phyloP scores from a whole-genome alignment of 92 coral and sea anemone species.

The Heteractis magnifica region DNA sequence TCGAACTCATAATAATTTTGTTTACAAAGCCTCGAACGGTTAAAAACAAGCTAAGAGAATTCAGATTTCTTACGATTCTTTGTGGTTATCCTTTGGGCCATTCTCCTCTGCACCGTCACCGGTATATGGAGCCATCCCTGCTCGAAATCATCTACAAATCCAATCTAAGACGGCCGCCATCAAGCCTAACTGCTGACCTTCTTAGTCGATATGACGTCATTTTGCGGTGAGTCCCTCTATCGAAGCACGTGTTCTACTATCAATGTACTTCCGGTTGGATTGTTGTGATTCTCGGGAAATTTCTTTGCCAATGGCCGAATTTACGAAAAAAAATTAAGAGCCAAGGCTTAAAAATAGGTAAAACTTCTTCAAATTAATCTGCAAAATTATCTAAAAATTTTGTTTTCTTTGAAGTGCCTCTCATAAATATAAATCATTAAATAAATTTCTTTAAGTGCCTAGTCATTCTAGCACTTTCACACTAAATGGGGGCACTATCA shows the following conservation, averaged over 20 bases:
- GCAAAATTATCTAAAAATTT: no score
- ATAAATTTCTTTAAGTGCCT: no score
- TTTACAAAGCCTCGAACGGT: not conserved
- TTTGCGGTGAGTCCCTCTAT: constrained; percentile 21
- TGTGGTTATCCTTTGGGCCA: constrained; percentile 27
- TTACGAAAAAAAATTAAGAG: no score
- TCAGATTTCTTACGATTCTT: constrained; percentile 38
- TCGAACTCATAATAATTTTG: not conserved
- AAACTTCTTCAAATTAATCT: no score
- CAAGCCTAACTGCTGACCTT: not conserved
- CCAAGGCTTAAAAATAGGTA: no score
- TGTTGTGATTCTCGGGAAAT: no score
- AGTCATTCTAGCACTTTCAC: no score
- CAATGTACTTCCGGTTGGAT: not conserved
- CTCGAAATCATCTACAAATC: constrained; percentile 29
- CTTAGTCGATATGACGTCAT: constrained; percentile 11
- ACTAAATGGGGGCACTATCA: no score
- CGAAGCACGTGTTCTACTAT: constrained; percentile 26
- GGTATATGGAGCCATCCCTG: constrained; percentile 62
- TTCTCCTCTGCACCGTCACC: constrained; percentile 51
- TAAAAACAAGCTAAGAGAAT: not conserved
- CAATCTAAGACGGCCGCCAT: not conserved
- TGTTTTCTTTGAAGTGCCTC: no score
- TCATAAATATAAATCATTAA: no score
- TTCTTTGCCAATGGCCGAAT: no score